These are phyloP conservation scores for Microcaecilia unicolor DNA, from an alignment of 2,797 vertebrate species.

Conservation along the genomic window DNA sequence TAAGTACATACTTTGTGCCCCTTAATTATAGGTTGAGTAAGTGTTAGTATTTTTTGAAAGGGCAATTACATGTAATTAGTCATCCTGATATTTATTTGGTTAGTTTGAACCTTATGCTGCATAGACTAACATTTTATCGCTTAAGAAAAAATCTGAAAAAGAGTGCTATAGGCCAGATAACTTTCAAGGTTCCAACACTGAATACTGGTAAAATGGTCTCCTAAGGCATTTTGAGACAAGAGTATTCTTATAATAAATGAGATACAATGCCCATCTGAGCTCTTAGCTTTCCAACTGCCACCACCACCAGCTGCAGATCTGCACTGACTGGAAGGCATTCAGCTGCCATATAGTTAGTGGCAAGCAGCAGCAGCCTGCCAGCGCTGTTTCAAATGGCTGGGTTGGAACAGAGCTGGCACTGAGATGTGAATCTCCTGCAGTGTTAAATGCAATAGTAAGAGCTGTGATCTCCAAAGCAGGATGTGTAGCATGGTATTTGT, in stretches of 20 bases:
- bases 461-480: not conserved
- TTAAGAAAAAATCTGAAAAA: too few species aligned
- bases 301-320: conserved; percentile 51
- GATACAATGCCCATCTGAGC: conserved; percentile 56
- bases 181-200: conserved; percentile 15
- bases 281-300: conserved; percentile 44
- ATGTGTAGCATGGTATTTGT: not conserved
- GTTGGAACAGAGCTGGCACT: conserved; percentile 17
- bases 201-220: conserved; percentile 29
- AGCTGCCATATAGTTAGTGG: conserved; percentile 36
- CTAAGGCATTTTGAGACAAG: conserved; percentile 35
- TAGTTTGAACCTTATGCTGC: too few species aligned
- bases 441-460: conserved; percentile 18
- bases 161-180: not conserved
- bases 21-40: too few species aligned
- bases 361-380: conserved; percentile 34
- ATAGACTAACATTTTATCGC: too few species aligned
- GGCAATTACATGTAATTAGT: too few species aligned
- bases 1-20: too few species aligned
- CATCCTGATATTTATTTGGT: too few species aligned
- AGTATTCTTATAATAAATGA: conserved; percentile 47
- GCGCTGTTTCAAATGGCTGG: conserved; percentile 18
- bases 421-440: conserved; percentile 8
- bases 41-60: too few species aligned
- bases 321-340: conserved; percentile 36